Evolutionary conservation across 2,113 vertebrate species (phyloP).

Genomic region (Pollachius pollachius): DNA sequence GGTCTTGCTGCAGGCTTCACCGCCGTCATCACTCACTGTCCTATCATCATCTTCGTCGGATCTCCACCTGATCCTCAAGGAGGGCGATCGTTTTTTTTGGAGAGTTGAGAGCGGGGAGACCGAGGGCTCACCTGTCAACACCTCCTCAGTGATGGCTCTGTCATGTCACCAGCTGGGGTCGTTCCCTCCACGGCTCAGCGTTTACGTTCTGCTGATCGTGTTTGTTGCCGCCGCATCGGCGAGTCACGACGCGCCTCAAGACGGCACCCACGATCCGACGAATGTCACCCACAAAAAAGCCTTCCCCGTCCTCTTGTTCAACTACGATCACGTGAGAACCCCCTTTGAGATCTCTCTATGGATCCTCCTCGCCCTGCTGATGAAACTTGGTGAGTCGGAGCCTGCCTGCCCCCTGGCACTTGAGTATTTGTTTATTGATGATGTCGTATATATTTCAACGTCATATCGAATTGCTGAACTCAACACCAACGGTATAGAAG

Average conservation of each 20-base stretch:
- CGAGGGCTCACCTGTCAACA: background rate
- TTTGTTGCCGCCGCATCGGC: background rate
- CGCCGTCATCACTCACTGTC: slow-evolving; percentile 5
- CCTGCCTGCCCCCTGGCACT: background rate
- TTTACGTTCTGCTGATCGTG: background rate
- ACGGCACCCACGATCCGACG: background rate
- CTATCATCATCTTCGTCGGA: slow-evolving; percentile 18
- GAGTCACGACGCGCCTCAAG: slow-evolving; percentile 13
- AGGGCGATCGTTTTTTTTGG: too few relatives aligned
- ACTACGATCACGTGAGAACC: slow-evolving; percentile 76
- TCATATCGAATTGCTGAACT: too few relatives aligned
- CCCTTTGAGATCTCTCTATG: slow-evolving; percentile 92
- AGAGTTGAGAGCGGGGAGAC: background rate
- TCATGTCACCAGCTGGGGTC: too few relatives aligned
- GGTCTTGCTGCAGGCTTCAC: slow-evolving; percentile 19
- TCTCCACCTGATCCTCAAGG: slow-evolving; percentile 9
- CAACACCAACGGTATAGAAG: too few relatives aligned
- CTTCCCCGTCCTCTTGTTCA: slow-evolving; percentile 85
- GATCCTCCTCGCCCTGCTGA: slow-evolving; percentile 92
- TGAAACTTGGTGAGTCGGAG: slow-evolving; percentile 90
- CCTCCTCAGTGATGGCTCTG: too few relatives aligned
- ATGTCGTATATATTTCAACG: too few relatives aligned
- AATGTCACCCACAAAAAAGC: slow-evolving; percentile 60
- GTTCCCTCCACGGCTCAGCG: background rate
- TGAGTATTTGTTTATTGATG: too few relatives aligned